Conservation (phyloP, 2,113 vertebrate species). For the Hassar affinis region DNA sequence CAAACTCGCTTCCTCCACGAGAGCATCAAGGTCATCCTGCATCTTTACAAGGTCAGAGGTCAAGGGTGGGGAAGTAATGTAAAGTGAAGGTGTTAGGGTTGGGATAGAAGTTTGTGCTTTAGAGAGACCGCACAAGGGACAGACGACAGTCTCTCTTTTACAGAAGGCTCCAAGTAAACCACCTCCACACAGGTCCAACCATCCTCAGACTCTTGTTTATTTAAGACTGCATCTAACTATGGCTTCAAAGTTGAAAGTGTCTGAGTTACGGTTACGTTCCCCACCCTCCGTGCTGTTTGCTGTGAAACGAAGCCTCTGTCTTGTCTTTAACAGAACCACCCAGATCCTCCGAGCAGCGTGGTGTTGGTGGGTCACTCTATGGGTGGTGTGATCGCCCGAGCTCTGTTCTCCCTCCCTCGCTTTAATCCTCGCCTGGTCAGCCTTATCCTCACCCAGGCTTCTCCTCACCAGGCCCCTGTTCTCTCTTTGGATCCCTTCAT, state of each 20-base stretch:
- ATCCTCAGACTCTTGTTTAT: background rate
- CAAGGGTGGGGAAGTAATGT: background rate
- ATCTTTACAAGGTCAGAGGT: conserved; percentile 86
- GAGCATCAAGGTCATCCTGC: conserved; percentile 91
- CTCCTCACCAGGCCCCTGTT: conserved; percentile 90
- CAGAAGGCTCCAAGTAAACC: too few species aligned
- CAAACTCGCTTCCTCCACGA: conserved; percentile 93
- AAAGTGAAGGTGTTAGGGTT: too few species aligned
- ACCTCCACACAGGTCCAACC: too few species aligned
- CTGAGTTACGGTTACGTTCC: too few species aligned
- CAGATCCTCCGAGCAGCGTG: conserved; percentile 82
- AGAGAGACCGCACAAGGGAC: background rate
- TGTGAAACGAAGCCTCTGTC: background rate
- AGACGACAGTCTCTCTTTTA: background rate
- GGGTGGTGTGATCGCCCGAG: conserved; percentile 96
- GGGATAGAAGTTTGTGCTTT: too few species aligned
- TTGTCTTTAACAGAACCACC: conserved; percentile 68
- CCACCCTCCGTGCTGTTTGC: too few species aligned
- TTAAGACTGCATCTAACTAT: too few species aligned
- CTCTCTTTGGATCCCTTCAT: conserved; percentile 87
- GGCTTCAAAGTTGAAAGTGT: too few species aligned
- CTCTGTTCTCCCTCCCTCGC: conserved; percentile 85
- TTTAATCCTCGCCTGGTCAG: conserved; percentile 87
- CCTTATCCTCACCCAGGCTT: conserved; percentile 93
- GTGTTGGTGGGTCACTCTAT: conserved; percentile 94